Base-by-base conservation (phyloP, 2,113 vertebrate genomes). In the Copsychus sechellarum region DNA sequence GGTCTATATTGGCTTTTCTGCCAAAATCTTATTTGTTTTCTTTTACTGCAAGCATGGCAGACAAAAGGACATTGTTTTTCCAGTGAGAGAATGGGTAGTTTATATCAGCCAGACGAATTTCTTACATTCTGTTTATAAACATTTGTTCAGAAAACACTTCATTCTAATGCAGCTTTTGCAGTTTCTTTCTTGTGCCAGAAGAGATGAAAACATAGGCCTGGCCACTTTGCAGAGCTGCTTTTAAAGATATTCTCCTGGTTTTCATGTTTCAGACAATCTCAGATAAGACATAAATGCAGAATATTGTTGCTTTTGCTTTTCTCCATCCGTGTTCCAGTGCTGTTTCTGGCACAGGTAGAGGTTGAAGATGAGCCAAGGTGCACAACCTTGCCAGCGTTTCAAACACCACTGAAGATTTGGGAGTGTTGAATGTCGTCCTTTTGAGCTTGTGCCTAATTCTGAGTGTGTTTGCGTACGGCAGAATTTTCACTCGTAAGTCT, bases 201-300 rank as follows among this genome's bases (percentile, higher is more conserved):
- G 62, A 71, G 53, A 48, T 51, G 58, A 66, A 86, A 89, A 57
- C 24, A 5, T 5, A 13, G 42, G 14, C 31, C 45, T 93, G 90
- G 23, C 43, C 12, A 3, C 43, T 56, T 54, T 43, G 22, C 61
- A 61, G 62, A 64, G 57, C 40, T 71, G 17, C 42, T 76, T 94
- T 34, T 38, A 17, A 72, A 60, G 24, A 28, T 58, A 14, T 2
- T 48, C 25, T 85, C 13, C 34, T 71, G 38, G 5, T 25, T 74
- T 50, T 34, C 14, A 19, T 47, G 15, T 60, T 71, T 69, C 28
- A 48, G 25, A 36, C 24, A 11, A 11, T 31, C 42, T 47, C 28
- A 18, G 9, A 15, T 83, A 38, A 50, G 64, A 58, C 0, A 0
- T 28, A 23, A 72, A 56, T 38, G n/a, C 24, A 38, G 23, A 45